Evolutionary conservation across 2,888 invertebrate genomes (phyloP).

Genomic region (Dolichomitus sp.): DNA sequence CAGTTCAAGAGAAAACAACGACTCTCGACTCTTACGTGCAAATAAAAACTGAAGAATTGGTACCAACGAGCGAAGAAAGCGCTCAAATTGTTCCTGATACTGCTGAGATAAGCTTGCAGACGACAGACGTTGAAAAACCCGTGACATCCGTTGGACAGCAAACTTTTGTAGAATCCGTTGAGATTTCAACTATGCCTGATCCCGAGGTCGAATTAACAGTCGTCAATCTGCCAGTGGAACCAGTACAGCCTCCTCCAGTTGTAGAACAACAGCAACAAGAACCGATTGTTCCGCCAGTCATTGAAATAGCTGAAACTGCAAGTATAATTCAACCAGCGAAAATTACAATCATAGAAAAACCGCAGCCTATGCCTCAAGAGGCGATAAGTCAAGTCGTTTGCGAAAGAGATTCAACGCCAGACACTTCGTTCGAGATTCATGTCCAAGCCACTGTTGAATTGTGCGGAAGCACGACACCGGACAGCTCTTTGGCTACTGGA

Average conservation of each 20-base stretch:
- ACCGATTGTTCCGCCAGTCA: background rate
- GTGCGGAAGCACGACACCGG: slow-evolving; percentile 75
- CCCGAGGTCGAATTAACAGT: slow-evolving; percentile 52
- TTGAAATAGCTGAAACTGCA: background rate
- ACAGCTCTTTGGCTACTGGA: slow-evolving; percentile 59
- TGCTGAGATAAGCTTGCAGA: slow-evolving; percentile 76
- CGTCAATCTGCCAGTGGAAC: slow-evolving; percentile 71
- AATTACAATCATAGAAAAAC: slow-evolving; percentile 40
- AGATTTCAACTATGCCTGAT: slow-evolving; percentile 56
- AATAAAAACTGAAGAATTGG: slow-evolving; percentile 75
- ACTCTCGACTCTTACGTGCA: slow-evolving; percentile 78
- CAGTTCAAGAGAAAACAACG: slow-evolving; percentile 75
- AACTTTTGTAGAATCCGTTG: slow-evolving; percentile 56
- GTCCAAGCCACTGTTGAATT: slow-evolving; percentile 81
- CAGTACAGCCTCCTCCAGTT: background rate
- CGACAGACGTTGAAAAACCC: slow-evolving; percentile 49
- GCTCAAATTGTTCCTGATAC: slow-evolving; percentile 81
- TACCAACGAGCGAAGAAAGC: slow-evolving; percentile 77
- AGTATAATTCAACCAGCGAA: slow-evolving; percentile 7
- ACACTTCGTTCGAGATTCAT: slow-evolving; percentile 80
- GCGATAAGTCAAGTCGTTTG: slow-evolving; percentile 47
- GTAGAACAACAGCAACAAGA: slow-evolving; percentile 6
- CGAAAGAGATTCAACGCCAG: slow-evolving; percentile 75
- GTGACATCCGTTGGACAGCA: slow-evolving; percentile 53
- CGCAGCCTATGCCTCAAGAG: slow-evolving; percentile 31